phyloP scores from a whole-genome alignment of 2,113 vertebrate genomes.

The Alexandromys fortis region DNA sequence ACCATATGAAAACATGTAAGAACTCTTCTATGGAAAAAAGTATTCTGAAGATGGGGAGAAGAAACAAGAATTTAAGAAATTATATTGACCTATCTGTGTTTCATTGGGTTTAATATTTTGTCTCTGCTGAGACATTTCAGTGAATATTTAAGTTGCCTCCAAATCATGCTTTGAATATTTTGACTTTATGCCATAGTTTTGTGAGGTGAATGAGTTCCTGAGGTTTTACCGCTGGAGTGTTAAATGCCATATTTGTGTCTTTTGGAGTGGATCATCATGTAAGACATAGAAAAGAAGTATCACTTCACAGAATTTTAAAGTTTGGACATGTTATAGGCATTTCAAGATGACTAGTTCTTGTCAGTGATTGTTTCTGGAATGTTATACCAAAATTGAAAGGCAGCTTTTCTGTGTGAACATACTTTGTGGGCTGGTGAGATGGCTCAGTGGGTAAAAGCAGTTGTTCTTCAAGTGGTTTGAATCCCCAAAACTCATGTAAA shows the following conservation, averaged over 20 bases:
- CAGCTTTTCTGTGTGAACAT: neutral
- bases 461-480: neutral
- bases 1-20: neutral
- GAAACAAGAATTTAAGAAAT: neutral
- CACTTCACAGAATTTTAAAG: neutral
- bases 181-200: neutral
- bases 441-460: neutral
- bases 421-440: neutral
- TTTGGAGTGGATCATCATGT: neutral
- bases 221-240: neutral
- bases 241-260: neutral
- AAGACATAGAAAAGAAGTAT: neutral
- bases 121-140: neutral
- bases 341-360: neutral
- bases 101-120: neutral
- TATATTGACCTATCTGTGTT: neutral
- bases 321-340: slow-evolving; percentile 37
- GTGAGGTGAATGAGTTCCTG: neutral
- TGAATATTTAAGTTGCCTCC: slow-evolving; percentile 39
- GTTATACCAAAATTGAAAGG: neutral
- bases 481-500: neutral
- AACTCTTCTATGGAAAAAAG: neutral
- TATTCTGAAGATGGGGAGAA: neutral
- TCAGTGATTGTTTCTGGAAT: neutral
- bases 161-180: slow-evolving; percentile 9